Conservation (phyloP, 23 tunicate species). For the Botrylloides violaceus region DNA sequence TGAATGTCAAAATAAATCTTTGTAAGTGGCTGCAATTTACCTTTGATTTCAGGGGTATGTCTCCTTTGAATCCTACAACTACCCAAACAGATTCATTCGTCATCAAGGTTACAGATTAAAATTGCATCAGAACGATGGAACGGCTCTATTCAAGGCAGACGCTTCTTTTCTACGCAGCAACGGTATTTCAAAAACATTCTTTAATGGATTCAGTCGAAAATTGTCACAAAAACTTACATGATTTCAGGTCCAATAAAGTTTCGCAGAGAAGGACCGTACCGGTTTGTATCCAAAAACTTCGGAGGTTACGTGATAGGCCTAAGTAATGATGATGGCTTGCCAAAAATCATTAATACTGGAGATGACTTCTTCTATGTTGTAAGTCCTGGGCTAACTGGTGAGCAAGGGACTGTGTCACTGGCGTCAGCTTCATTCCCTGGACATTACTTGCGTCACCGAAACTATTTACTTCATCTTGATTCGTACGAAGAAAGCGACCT, state of each 20-base stretch:
- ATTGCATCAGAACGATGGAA: slow-evolving; percentile 1
- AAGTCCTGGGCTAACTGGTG: slow-evolving; percentile 14
- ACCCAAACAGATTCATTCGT: slow-evolving; percentile 11
- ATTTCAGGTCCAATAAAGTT: background rate
- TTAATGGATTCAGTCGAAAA: background rate
- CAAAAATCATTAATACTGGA: background rate
- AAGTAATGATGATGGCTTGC: background rate
- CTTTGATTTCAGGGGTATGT: slow-evolving; percentile 5
- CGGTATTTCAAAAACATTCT: background rate
- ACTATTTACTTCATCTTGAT: slow-evolving; percentile 4
- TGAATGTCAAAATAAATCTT: too few species aligned
- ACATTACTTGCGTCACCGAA: background rate
- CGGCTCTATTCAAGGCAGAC: slow-evolving; percentile 1
- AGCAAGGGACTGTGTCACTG: slow-evolving; percentile 6
- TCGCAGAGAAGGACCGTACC: slow-evolving; percentile 2
- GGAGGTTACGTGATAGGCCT: background rate
- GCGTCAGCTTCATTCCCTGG: background rate
- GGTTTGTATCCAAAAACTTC: slow-evolving; percentile 5
- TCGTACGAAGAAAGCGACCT: background rate
- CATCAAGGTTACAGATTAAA: slow-evolving; percentile 22
- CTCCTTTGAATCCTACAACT: slow-evolving; percentile 19
- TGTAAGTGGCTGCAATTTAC: too few species aligned
- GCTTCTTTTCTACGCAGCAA: background rate
- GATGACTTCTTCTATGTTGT: background rate
- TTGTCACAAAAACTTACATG: background rate